Evolutionary conservation across 2,113 vertebrate species (phyloP), one percentile per base, ranked within the genome.

Genomic region (Mustela lutreola): DNA sequence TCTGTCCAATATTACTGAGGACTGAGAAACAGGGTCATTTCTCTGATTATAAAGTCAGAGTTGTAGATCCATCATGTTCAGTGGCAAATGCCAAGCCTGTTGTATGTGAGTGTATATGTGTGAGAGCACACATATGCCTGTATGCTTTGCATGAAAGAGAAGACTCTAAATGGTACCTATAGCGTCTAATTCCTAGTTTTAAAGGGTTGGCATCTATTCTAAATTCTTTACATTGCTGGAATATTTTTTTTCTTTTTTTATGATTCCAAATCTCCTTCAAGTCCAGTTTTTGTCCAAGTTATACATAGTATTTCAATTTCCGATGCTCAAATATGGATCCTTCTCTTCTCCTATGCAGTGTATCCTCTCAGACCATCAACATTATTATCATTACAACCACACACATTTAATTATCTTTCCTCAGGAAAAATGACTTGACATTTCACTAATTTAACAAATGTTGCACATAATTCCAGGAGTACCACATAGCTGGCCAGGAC

Each of bases 401-500:
- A 71, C 14, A 48, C 10, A 53, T 31, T 75, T 67, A 45, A 21
- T 39, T 53, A 33, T 16, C 1, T 73, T 73, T 93, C 67, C 22
- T 84, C n/a, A 88, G 67, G 33, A 83, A 92, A 92, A 48, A 1
- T 58, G 21, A 76, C 42, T 56, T 82, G 14, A 39, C 12, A 58
- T 94, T 92, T 90, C 11, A 92, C 50, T 12, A 53, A 39, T 83
- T 28, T 65, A 79, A 79, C 24, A 95, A 86, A 65, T n/a, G 14
- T 62, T 48, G 45, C 19, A 50, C 10, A 36, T 79, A 89, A 70
- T 36, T 78, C 3, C 4, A 78, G 18, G 5, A 39, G 2, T 28
- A 65, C 9, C 26, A 60, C 10, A 75, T 73, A 18, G 83, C 9
- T 94, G 50, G 1, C 15, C 63, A 48, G 33, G 1, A 42, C 6